Evolutionary conservation across 2,888 invertebrate species (phyloP).

Genomic region (Disparrhopalites patrizii): DNA sequence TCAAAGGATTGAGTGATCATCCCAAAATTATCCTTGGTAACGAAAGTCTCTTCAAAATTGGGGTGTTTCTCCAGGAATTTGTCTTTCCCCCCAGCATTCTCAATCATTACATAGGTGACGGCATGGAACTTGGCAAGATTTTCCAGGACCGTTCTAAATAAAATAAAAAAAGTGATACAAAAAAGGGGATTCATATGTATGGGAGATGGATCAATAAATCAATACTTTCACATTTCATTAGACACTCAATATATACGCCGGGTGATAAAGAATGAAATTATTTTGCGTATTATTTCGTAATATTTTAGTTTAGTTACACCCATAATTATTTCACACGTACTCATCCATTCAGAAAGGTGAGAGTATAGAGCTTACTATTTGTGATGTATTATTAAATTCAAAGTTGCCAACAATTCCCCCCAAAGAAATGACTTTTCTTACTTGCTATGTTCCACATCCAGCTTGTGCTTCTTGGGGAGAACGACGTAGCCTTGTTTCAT

Average conservation of each 20-base stretch:
- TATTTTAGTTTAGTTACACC: too few relatives aligned
- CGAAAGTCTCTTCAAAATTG: slow-evolving; percentile 6
- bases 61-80: slow-evolving; percentile 13
- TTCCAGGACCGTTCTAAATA: slow-evolving; percentile 7
- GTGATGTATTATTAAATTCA: too few relatives aligned
- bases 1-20: background rate
- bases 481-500: slow-evolving; percentile 1
- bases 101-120: slow-evolving; percentile 4
- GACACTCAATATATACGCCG: too few relatives aligned
- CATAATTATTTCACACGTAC: too few relatives aligned
- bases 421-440: background rate
- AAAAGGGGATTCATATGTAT: background rate
- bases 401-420: too few relatives aligned
- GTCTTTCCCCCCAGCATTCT: background rate
- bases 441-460: slow-evolving; percentile 11
- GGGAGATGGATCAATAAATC: too few relatives aligned
- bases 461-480: slow-evolving; percentile 3
- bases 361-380: too few relatives aligned
- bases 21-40: background rate
- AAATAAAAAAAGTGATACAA: background rate
- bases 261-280: too few relatives aligned
- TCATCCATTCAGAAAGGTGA: too few relatives aligned
- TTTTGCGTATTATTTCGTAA: too few relatives aligned
- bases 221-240: too few relatives aligned
- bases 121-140: slow-evolving; percentile 18